A percentile compares a stretch with the other conserved stretches of the same genome.
phyloP scores from a whole-genome alignment of 2,797 vertebrate species.

The Sebastes steindachneri region DNA sequence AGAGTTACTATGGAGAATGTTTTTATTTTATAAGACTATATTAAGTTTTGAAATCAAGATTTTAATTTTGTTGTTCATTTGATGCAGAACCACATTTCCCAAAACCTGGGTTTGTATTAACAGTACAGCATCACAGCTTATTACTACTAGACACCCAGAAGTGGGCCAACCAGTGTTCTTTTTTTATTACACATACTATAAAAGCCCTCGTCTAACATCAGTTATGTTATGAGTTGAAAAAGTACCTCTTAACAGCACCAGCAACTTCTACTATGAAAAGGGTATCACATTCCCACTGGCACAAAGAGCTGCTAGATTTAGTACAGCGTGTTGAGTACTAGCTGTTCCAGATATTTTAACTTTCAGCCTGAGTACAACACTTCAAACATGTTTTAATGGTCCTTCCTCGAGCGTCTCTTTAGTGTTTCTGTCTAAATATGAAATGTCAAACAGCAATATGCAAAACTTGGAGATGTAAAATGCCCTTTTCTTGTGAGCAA shows the following conservation, averaged over 20 bases:
- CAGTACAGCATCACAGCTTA: background rate
- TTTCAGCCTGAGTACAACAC: background rate
- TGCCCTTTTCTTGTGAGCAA: background rate
- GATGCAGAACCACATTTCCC: background rate
- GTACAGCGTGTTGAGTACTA: background rate
- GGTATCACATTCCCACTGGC: constrained; percentile 13
- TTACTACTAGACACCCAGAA: background rate
- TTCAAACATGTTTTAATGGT: constrained; percentile 15
- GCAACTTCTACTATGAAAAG: constrained; percentile 23
- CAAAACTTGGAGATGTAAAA: background rate
- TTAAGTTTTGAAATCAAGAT: background rate
- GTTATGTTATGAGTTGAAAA: constrained; percentile 13
- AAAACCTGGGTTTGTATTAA: background rate
- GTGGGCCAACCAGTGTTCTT: background rate
- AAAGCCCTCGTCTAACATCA: background rate
- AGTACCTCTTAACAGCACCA: constrained; percentile 8
- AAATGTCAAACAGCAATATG: constrained; percentile 1
- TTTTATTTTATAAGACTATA: background rate
- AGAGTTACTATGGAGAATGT: background rate
- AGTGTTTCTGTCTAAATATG: constrained; percentile 6
- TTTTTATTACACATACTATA: background rate
- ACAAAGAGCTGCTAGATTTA: constrained; percentile 28
- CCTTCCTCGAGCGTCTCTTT: constrained; percentile 1
- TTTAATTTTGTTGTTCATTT: background rate
- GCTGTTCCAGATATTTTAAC: constrained; percentile 28